These are phyloP conservation scores for Trinorchestia longiramus DNA, from an alignment of 1,140 invertebrate genomes.

Conservation along the genomic window DNA sequence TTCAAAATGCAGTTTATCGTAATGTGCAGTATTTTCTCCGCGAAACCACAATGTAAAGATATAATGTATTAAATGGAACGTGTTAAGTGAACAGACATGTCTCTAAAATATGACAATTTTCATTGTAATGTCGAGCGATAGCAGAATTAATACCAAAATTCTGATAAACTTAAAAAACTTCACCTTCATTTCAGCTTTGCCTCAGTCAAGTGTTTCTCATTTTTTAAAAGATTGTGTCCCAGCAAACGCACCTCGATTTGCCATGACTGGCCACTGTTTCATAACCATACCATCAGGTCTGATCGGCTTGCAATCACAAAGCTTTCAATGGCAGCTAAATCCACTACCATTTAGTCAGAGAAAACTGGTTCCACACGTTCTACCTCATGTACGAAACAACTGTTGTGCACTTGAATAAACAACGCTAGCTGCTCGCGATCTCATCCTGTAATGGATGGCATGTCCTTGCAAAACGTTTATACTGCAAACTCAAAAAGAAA, in stretches of 20 bases:
- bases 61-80: no score
- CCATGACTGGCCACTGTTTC: background rate
- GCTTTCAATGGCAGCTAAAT: background rate
- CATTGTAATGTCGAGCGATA: no score
- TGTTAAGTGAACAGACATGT: no score
- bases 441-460: background rate
- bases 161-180: no score
- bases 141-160: no score
- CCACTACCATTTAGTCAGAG: background rate
- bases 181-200: background rate
- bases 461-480: background rate
- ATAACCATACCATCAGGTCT: background rate
- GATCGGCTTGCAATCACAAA: background rate
- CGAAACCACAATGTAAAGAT: no score
- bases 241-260: background rate
- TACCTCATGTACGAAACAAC: background rate
- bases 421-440: background rate
- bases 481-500: background rate
- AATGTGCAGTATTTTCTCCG: no score
- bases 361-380: background rate
- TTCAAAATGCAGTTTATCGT: no score
- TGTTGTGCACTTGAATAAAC: background rate
- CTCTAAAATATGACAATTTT: no score
- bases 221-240: background rate
- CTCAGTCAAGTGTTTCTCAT: background rate